A percentile compares a stretch with the other conserved stretches of the same genome.
phyloP scores from a whole-genome alignment of 1,140 invertebrate genomes.

The Neoseiulus cucumeris region DNA sequence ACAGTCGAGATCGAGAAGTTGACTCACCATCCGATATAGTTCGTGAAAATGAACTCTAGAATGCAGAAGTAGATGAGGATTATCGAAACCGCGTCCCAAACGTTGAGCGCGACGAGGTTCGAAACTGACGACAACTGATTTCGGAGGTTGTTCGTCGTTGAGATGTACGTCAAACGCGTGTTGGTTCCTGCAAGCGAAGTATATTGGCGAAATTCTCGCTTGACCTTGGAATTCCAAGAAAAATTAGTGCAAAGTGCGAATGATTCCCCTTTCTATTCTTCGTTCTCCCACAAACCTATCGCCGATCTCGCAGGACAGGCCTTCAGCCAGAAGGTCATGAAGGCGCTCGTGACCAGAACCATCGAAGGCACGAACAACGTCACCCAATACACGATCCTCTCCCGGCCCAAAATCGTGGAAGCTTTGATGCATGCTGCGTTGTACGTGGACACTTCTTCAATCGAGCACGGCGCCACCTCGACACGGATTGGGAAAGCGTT shows the following conservation, averaged over 20 bases:
- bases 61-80: neutral
- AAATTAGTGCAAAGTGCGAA: no score
- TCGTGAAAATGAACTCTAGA: neutral
- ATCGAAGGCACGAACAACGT: neutral
- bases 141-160: neutral
- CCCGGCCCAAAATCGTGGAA: neutral
- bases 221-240: no score
- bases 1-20: neutral
- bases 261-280: no score
- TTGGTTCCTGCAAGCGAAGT: neutral
- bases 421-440: slow-evolving; percentile 3
- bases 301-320: neutral
- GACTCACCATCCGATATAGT: neutral
- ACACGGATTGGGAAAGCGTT: neutral
- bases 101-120: neutral
- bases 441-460: neutral
- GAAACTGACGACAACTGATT: neutral
- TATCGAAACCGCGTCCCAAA: neutral
- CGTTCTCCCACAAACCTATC: neutral
- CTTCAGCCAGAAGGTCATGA: neutral
- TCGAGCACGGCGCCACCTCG: neutral
- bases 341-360: neutral
- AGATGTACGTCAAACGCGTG: neutral
- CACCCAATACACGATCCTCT: neutral
- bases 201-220: no score